These are phyloP conservation scores for Hystrix brachyura DNA, from an alignment of 2,113 vertebrate species.

Conservation along the genomic window DNA sequence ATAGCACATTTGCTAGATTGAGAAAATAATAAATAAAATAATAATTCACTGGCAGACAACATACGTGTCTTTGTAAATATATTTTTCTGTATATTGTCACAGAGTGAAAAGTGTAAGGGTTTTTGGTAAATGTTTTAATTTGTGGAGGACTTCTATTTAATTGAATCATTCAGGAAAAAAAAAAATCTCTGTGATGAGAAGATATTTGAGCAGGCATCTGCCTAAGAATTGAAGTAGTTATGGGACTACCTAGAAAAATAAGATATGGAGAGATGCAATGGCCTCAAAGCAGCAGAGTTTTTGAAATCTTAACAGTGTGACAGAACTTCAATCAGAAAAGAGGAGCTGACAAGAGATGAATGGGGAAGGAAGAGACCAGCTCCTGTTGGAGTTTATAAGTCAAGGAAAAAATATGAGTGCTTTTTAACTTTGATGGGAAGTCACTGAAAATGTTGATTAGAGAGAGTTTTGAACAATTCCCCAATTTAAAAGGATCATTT, in stretches of 20 bases:
- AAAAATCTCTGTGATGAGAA: neutral
- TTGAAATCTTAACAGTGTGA: neutral
- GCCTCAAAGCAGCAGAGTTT: neutral
- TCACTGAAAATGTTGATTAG: neutral
- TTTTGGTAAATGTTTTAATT: neutral
- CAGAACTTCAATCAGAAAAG: neutral
- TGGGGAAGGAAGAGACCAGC: neutral
- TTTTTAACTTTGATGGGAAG: neutral
- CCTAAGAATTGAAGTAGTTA: neutral
- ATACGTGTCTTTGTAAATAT: neutral
- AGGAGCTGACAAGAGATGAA: neutral
- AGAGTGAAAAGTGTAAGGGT: neutral
- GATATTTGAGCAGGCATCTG: neutral
- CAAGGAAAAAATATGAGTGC: neutral
- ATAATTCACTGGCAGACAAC: neutral
- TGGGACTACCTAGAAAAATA: neutral
- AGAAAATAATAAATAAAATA: neutral
- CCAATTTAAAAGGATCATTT: neutral
- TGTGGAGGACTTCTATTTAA: neutral
- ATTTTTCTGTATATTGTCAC: neutral
- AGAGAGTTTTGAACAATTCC: neutral
- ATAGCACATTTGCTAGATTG: neutral
- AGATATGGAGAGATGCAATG: rapidly evolving
- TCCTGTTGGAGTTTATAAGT: neutral
- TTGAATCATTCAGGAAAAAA: neutral